Evolutionary conservation across 2,113 vertebrate species (phyloP), one percentile per base, ranked within the genome.

Genomic region (Ptyas mucosa): DNA sequence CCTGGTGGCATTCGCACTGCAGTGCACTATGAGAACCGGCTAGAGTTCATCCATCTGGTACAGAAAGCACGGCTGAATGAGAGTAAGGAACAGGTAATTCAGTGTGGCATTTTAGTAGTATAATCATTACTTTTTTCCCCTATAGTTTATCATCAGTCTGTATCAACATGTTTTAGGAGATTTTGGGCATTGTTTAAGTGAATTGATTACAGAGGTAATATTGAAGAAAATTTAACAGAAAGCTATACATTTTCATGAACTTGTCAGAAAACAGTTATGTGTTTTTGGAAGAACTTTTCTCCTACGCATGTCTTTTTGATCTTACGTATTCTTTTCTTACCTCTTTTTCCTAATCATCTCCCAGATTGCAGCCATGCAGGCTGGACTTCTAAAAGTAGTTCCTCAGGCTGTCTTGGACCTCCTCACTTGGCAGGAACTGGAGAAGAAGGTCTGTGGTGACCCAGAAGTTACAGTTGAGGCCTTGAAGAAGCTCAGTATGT

Each of bases 381-480:
- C 98, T 6, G 99, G 99, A 69, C 97, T 99, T 94, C 97, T 99
- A 94, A 99, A 99, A 97, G 99, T 99, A 90, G 98, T 99, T 23
- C 99, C 99, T 4, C 99, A 99, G 97, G 99, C 99, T 12, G 99
- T 99, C 93, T 97, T 99, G 93, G 99, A 99, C 96, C 97, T 99
- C 89, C 98, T 99, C 81, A 99, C 99, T 7, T 99, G 99, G 99
- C 99, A 99, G 94, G 99, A 99, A 90, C 97, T 99, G 93, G 99
- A 99, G 95, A 99, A 99, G 97, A 99, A 99, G 95, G 98, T 99
- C 94, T 99, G 99, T 75, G 99, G 99, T 92, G 99, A 99, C 95
- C 99, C 99, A 0, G 99, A 99, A 96, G 99, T 99, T 95, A 98
- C 98, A 3, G 99, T 99, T 97, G 99, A 99, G 69, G 99, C 99